A percentile compares a stretch with the other conserved stretches of the same genome.
Conservation (phyloP, 2,797 vertebrate species). For the Enteromius fasciolatus region DNA sequence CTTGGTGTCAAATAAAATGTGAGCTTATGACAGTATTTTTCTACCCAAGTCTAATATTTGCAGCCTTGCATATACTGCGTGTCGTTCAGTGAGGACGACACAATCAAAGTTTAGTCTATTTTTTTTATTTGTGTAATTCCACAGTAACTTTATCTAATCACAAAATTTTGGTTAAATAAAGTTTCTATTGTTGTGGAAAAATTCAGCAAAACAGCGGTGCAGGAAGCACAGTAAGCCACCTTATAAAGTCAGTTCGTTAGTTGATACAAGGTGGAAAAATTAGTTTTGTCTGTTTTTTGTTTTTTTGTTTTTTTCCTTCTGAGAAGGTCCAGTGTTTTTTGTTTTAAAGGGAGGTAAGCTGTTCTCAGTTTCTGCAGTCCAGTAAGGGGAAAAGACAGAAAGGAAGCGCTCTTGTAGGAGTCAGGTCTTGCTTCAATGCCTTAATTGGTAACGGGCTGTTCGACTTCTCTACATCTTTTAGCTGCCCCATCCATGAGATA, state of each 20-base stretch:
- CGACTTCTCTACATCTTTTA: constrained; percentile 52
- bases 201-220: neutral
- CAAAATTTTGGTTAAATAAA: neutral
- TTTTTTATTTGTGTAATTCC: neutral
- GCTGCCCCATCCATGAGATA: constrained; percentile 11
- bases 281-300: neutral
- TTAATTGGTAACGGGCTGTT: constrained; percentile 77
- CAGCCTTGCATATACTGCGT: neutral
- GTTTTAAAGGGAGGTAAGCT: constrained; percentile 40
- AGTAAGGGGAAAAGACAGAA: constrained; percentile 36
- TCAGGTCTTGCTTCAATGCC: constrained; percentile 67
- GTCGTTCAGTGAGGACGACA: neutral
- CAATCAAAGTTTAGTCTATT: neutral
- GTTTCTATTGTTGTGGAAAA: neutral
- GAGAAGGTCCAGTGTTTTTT: neutral
- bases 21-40: neutral
- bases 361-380: constrained; percentile 12
- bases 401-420: constrained; percentile 41
- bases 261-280: neutral
- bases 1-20: neutral
- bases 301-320: neutral
- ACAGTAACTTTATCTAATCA: neutral
- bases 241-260: constrained; percentile 21
- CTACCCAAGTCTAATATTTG: neutral
- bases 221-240: neutral